These are phyloP conservation scores for Uropetala carovei DNA, from an alignment of 2,888 invertebrate species.

Conservation along the genomic window DNA sequence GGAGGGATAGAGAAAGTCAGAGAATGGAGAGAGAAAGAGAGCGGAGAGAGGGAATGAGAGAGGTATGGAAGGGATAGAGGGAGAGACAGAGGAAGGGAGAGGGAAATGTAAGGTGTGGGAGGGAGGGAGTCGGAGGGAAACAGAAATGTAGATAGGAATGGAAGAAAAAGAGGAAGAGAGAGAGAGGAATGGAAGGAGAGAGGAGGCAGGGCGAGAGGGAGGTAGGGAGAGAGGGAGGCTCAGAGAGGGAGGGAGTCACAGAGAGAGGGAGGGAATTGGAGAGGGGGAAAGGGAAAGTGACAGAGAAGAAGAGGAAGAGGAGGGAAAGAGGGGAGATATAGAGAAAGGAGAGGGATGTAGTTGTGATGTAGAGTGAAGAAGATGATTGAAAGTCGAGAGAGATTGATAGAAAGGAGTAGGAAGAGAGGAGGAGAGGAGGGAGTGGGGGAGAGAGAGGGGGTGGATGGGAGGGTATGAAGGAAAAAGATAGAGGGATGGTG, in stretches of 20 bases:
- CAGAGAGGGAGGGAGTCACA: background rate
- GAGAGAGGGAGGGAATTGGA: background rate
- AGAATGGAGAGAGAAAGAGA: background rate
- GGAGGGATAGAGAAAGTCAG: constrained; percentile 73
- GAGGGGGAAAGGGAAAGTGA: background rate
- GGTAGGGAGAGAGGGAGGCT: background rate
- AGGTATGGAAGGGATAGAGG: background rate
- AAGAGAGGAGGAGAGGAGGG: too few relatives aligned
- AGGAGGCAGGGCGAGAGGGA: background rate
- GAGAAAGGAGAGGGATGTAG: background rate
- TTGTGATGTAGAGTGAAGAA: background rate
- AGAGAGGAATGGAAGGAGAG: constrained; percentile 73
- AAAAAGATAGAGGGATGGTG: too few relatives aligned
- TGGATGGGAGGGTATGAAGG: too few relatives aligned
- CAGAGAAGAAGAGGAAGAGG: too few relatives aligned
- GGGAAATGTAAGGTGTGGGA: too few relatives aligned
- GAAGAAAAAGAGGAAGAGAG: constrained; percentile 72
- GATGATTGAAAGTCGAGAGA: too few relatives aligned
- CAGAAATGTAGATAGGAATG: too few relatives aligned
- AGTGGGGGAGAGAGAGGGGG: too few relatives aligned
- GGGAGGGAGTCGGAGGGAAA: too few relatives aligned
- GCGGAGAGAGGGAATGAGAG: background rate
- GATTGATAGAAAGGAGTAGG: too few relatives aligned
- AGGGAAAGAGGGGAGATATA: background rate
- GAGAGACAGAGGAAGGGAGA: background rate